These are phyloP conservation scores for Coptodon rendalli DNA, from an alignment of 2,113 vertebrate genomes.

Conservation along the genomic window DNA sequence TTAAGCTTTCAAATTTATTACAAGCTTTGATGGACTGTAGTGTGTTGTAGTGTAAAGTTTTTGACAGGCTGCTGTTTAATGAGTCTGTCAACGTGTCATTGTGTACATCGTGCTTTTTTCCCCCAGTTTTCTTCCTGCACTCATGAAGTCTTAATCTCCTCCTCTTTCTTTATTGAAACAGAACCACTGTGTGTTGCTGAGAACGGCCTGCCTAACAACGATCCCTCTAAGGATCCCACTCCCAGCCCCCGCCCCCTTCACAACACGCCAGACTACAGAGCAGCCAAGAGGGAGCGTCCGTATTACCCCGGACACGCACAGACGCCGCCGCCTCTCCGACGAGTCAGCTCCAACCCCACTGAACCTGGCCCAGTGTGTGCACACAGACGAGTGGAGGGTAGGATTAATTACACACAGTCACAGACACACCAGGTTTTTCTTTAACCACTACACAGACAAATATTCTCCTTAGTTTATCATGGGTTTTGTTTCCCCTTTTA, in stretches of 20 bases:
- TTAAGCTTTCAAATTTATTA: not conserved
- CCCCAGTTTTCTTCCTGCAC: not conserved
- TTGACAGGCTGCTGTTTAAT: not conserved
- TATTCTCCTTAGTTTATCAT: not conserved
- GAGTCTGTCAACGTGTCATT: not conserved
- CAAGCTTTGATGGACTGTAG: not conserved
- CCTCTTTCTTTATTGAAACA: not conserved
- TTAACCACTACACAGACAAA: not conserved
- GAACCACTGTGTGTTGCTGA: conserved; percentile 64
- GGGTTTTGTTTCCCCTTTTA: not conserved
- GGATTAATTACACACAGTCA: not conserved
- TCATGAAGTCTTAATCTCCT: not conserved
- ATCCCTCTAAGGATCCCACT: conserved; percentile 26
- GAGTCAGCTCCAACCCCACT: conserved; percentile 70
- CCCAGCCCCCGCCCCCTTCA: conserved; percentile 24
- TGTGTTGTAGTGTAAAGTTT: not conserved
- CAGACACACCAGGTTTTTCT: not conserved
- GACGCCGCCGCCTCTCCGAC: conserved; percentile 59
- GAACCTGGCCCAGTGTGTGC: conserved; percentile 71
- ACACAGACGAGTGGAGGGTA: conserved; percentile 87
- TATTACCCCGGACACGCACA: conserved; percentile 51
- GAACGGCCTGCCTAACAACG: conserved; percentile 57
- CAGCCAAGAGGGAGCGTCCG: conserved; percentile 52
- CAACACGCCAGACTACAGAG: conserved; percentile 43
- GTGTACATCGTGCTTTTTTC: fast-evolving